Evolutionary conservation across 2,888 invertebrate genomes (phyloP).

Genomic region (Capitulum mitella): DNA sequence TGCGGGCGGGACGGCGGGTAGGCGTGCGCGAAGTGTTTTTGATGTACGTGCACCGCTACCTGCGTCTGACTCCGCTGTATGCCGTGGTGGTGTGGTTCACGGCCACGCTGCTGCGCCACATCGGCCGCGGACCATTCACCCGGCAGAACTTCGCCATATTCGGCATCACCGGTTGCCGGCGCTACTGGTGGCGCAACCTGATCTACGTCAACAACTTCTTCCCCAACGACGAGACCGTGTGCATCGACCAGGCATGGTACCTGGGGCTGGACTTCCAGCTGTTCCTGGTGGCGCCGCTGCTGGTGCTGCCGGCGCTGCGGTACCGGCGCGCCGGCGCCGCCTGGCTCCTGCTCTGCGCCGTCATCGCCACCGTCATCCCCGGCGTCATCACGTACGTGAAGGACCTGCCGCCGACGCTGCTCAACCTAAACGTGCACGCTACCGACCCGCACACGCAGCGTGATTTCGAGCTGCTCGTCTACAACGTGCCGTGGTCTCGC

Average conservation of each 20-base stretch:
- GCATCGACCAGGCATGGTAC: slow-evolving; percentile 9
- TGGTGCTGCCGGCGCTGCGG: not conserved
- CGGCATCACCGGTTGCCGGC: slow-evolving; percentile 17
- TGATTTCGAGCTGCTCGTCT: not conserved
- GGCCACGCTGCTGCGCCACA: not conserved
- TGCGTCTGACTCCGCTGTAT: not conserved
- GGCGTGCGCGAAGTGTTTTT: not conserved
- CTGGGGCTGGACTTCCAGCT: not conserved
- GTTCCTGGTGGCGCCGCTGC: not conserved
- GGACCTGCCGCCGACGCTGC: slow-evolving; percentile 2
- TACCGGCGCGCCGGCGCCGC: not conserved
- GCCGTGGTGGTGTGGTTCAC: not conserved
- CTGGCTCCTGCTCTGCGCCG: not conserved
- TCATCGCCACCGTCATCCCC: not conserved
- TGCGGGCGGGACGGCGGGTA: not conserved
- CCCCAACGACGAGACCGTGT: not conserved
- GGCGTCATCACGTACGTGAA: not conserved
- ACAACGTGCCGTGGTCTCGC: slow-evolving; percentile 26
- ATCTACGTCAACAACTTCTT: slow-evolving; percentile 26
- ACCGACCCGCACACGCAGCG: not conserved
- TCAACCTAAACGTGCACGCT: not conserved
- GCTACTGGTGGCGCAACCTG: slow-evolving; percentile 25
- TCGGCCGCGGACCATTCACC: not conserved
- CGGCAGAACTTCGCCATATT: not conserved
- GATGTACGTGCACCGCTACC: not conserved